These are phyloP conservation scores for Gadopsis bispinosus DNA, from an alignment of 2,797 vertebrate genomes.

Conservation along the genomic window DNA sequence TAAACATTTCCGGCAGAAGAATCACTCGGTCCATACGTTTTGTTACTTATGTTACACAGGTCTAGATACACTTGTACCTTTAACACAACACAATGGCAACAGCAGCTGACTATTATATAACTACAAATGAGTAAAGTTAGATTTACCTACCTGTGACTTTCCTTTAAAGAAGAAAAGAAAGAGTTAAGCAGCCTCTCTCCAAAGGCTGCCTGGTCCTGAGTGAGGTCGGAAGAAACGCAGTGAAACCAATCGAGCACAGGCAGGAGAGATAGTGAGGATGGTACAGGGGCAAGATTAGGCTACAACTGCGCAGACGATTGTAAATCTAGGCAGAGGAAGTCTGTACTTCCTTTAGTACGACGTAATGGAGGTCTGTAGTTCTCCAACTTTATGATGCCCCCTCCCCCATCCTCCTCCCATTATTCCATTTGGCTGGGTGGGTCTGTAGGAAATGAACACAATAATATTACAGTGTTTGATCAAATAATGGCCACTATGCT, in stretches of 20 bases:
- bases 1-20: not conserved
- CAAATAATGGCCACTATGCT: not conserved
- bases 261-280: rapidly evolving
- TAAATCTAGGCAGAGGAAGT: not conserved
- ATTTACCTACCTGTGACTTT: slow-evolving; percentile 19
- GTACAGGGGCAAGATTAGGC: rapidly evolving
- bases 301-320: not conserved
- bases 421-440: not conserved
- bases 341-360: not conserved
- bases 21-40: not conserved
- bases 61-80: no score
- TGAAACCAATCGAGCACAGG: not conserved
- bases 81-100: not conserved
- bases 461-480: not conserved
- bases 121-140: not conserved
- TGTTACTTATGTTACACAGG: not conserved
- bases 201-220: not conserved
- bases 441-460: not conserved
- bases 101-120: not conserved
- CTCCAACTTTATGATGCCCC: not conserved
- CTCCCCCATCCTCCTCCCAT: slow-evolving; percentile 8
- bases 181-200: not conserved
- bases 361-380: not conserved
- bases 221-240: not conserved
- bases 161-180: not conserved